These are phyloP conservation scores for Neoascia interrupta DNA, from an alignment of 2,888 invertebrate species.

Conservation along the genomic window DNA sequence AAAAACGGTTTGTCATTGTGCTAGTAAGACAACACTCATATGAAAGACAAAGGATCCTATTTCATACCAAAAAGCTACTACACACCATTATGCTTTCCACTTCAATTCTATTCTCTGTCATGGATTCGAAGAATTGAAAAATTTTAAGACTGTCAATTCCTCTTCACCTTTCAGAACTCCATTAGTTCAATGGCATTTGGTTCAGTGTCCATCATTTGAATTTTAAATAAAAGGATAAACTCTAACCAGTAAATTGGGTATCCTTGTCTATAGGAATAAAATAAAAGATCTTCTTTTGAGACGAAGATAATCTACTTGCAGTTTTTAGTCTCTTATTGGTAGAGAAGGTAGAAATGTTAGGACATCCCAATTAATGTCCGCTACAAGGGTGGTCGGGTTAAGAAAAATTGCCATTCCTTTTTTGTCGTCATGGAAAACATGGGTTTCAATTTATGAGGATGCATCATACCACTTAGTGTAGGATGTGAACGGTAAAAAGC, in stretches of 20 bases:
- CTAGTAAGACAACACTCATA: too few relatives aligned
- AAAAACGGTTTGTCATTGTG: too few relatives aligned
- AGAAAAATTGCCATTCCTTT: neutral
- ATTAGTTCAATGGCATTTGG: neutral
- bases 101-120: neutral
- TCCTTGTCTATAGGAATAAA: too few relatives aligned
- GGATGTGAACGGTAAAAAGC: too few relatives aligned
- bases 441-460: constrained; percentile 7
- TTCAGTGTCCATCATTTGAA: neutral
- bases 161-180: neutral
- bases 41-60: too few relatives aligned
- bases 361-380: constrained; percentile 1
- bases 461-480: too few relatives aligned
- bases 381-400: neutral
- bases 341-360: neutral
- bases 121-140: neutral
- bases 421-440: constrained; percentile 5
- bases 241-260: too few relatives aligned
- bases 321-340: neutral
- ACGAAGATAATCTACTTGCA: neutral
- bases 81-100: constrained; percentile 1
- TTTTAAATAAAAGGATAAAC: too few relatives aligned
- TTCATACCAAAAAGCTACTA: too few relatives aligned
- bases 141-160: too few relatives aligned
- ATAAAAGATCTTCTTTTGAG: too few relatives aligned